Evolutionary conservation across 2,888 invertebrate species (phyloP), one percentile per base, ranked within the genome.

Genomic region (Autographa gamma): DNA sequence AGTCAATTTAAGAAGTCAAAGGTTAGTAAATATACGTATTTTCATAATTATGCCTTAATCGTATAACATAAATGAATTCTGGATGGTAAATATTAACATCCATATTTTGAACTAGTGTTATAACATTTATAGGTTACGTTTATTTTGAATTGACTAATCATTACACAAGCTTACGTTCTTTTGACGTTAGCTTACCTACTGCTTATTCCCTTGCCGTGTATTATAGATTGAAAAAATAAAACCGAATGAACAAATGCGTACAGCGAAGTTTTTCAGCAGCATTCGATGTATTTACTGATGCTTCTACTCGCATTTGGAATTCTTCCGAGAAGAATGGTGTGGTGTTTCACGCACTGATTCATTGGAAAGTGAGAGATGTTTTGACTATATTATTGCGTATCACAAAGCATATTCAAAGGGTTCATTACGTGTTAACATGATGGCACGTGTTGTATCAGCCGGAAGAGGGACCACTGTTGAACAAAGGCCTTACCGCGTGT

Each of bases 241-340:
- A 16, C 0, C 4, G 54, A 56, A 56, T 66, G n/a, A 60, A 19
- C 6, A 52, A n/a, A 54, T 38, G 25, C 4, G 25, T 43, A 31
- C 32, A n/a, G 52, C 2, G n/a, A 58, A 64, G 52, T 48, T 64
- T 63, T 73, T 14, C 54, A 19, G 64, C 48, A 4, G 31, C 8
- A 19, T 60, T 74, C 62, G 70, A 74, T 62, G 64, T 34, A 48
- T 74, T 74, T 18, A 43, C 34, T 56, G 19, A 16, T 63, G n/a
- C n/a, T 25, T 25, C 25, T 25, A n/a, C 13, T 63, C 8, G 25
- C 48, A 31, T 32, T 63, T 32, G 32, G 11, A 25, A 25, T 25
- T 52, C 14, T 62, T 54, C 8, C 8, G 19, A 54, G 19, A 54
- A 54, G 54, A 54, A 54, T 19, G 18, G 54, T 18, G 19, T 18